Base-by-base conservation (phyloP, 2,888 invertebrate species). In the Andrena bicolor region DNA sequence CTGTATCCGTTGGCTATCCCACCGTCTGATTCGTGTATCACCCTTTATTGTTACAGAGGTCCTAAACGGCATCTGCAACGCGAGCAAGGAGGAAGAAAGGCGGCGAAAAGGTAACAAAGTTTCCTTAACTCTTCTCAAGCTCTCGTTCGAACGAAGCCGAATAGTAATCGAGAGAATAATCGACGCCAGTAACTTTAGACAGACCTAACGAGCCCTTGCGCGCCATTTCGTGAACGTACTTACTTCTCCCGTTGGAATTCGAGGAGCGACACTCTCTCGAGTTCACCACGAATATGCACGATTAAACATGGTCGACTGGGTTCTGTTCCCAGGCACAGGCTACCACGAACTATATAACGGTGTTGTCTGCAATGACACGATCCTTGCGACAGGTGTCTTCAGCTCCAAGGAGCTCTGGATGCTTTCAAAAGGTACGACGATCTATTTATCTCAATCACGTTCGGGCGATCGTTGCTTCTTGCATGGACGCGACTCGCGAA, bases 331-430 rank as follows among this genome's bases (percentile, higher is more conserved):
- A 94, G 94, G 94, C 94, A 90, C 93, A 93, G 93, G 94, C 90
- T 94, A 94, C 93, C 98, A 98, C 96, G 99, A 99, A 96, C 98
- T 98, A 94, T 99, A 99, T 96, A 99, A 99, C 95, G 98, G 98
- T 94, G 98, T 99, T 94, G 97, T 99, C 95, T 98, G 98, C 96
- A 99, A 99, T 96, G 99, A 99, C 96, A 99, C 99, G 95, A 99
- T 99, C 95, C 97, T 99, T 96, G 99, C 99, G 94, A 99, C 99
- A 93, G 99, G 99, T 94, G 99, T 99, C 95, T 99, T 99, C 97
- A 99, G 99, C 93, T 99, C 99, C 93, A 98, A 98, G 96, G 99
- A 99, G 96, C 97, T 99, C 95, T 98, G 99, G 97, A 98, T 98
- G 95, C 96, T 99, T 94, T 99, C 99, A 93, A 98, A 98, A 98